Base-by-base conservation (phyloP, 2,797 vertebrate species). In the Sylvia borin region DNA sequence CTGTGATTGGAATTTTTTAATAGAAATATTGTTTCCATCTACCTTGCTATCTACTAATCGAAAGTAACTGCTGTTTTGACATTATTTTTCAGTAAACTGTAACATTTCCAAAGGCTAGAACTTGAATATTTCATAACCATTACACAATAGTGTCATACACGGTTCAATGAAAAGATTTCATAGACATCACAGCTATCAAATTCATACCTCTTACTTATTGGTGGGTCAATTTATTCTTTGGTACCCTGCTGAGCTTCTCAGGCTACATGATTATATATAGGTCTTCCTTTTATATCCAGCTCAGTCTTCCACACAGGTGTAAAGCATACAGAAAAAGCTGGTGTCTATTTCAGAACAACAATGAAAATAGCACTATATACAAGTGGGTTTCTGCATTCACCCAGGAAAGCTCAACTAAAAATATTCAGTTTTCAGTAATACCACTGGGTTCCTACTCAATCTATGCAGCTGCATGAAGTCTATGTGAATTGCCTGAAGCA, bases 181-280 rank as follows among this genome's bases (percentile, higher is more conserved):
- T 65, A 62, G 43, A 42, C 10, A 47, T 81, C 40, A 62, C 24
- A 75, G 58, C 40, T 75, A 75, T 70, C 72, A 85, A 83, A 92
- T 88, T 90, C 70, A 74, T 83, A 68, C 13, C 13, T 10, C 9
- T 94, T 62, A 17, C 45, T 82, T 88, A 92, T 83, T 91, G 82
- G 47, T 58, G 40, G 55, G 45, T 88, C 70, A 68, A 11, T 26
- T 65, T 70, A 57, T 48, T 80, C 43, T 81, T 51, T 94, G 72
- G 87, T 67, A 79, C 31, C 50, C 72, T 85, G 61, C 81, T 81
- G 82, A 88, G 76, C 24, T 93, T 90, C 54, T 74, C 68, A 84
- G 76, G 51, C 55, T 92, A 36, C 29, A 27, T 65, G 14, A 82
- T 89, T 95, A 74, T 93, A 87, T 87, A 57, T 83, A 93, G 43